Conservation (phyloP, 1,140 invertebrate genomes). For the Episyrphus balteatus region DNA sequence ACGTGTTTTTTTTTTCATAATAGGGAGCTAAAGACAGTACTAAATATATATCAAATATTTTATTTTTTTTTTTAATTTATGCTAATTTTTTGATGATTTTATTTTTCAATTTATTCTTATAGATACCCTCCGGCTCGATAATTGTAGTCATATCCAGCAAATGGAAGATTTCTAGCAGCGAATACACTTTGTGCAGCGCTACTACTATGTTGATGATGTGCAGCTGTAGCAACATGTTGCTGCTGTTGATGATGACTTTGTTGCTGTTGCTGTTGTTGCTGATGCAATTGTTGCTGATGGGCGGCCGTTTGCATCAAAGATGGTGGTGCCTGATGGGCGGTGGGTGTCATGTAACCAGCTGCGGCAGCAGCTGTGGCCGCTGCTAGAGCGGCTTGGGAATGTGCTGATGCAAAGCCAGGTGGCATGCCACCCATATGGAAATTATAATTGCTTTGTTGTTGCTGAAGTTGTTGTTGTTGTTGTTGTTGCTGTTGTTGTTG, state of each 20-base stretch:
- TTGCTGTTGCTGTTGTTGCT: conserved; percentile 15
- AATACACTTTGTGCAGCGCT: conserved; percentile 2
- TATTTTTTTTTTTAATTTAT: too few species aligned
- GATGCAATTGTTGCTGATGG: conserved; percentile 12
- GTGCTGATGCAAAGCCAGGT: too few species aligned
- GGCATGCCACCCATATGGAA: too few species aligned
- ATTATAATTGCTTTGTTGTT: not conserved
- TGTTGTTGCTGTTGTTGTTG: not conserved
- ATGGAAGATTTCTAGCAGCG: too few species aligned
- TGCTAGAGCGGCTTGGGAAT: conserved; percentile 4
- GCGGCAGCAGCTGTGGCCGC: conserved; percentile 7
- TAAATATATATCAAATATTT: too few species aligned
- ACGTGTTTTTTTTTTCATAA: too few species aligned
- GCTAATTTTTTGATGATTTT: too few species aligned
- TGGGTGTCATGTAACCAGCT: not conserved
- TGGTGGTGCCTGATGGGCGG: conserved; percentile 20
- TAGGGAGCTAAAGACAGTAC: too few species aligned
- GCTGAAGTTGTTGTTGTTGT: conserved; percentile 12
- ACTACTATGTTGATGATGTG: not conserved
- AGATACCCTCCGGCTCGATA: too few species aligned
- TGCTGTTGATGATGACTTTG: conserved; percentile 20
- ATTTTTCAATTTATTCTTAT: too few species aligned
- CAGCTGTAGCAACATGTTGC: conserved; percentile 15
- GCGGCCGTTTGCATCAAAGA: conserved; percentile 12
- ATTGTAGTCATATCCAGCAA: too few species aligned